A percentile compares a stretch with the other conserved stretches of the same genome.
Evolutionary conservation across 2,888 invertebrate genomes (phyloP).

Genomic region (Drosophila ustulata): DNA sequence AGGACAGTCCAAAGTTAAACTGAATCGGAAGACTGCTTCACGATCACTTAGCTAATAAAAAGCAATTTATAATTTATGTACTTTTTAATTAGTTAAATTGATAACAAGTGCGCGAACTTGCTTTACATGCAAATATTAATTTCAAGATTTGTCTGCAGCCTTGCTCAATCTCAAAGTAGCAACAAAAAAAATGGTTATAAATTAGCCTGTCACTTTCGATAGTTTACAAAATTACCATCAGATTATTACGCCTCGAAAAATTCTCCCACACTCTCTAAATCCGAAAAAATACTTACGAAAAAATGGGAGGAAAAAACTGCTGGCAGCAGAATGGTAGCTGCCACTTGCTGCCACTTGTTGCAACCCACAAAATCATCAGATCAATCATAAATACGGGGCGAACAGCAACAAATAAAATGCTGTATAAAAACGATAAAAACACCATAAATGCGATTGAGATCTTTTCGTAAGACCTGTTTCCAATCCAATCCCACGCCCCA

Average conservation of each 20-base stretch:
- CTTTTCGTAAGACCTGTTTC: constrained; percentile 76
- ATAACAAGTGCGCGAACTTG: constrained; percentile 3
- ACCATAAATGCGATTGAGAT: constrained; percentile 74
- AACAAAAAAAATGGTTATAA: constrained; percentile 38
- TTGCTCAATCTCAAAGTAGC: constrained; percentile 26
- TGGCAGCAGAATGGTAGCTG: constrained; percentile 58
- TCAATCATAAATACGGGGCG: constrained; percentile 69
- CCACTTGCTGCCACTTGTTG: constrained; percentile 37
- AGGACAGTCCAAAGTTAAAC: constrained; percentile 36
- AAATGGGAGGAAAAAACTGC: constrained; percentile 19
- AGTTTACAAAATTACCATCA: constrained; percentile 71
- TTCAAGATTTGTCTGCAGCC: constrained; percentile 11
- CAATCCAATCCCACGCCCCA: constrained; percentile 44
- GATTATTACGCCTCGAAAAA: constrained; percentile 60
- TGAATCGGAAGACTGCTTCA: constrained; percentile 17
- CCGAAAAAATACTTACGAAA: constrained; percentile 3
- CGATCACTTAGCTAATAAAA: neutral
- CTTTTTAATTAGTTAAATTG: constrained; percentile 10
- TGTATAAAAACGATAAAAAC: constrained; percentile 65
- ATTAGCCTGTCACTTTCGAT: constrained; percentile 71
- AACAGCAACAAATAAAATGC: constrained; percentile 35
- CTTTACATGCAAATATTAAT: constrained; percentile 5
- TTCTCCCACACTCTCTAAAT: constrained; percentile 76
- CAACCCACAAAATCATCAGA: constrained; percentile 73
- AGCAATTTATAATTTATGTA: constrained; percentile 7